These are phyloP conservation scores for Trachelus troglodyta DNA, from an alignment of 2,888 invertebrate species.

Conservation along the genomic window DNA sequence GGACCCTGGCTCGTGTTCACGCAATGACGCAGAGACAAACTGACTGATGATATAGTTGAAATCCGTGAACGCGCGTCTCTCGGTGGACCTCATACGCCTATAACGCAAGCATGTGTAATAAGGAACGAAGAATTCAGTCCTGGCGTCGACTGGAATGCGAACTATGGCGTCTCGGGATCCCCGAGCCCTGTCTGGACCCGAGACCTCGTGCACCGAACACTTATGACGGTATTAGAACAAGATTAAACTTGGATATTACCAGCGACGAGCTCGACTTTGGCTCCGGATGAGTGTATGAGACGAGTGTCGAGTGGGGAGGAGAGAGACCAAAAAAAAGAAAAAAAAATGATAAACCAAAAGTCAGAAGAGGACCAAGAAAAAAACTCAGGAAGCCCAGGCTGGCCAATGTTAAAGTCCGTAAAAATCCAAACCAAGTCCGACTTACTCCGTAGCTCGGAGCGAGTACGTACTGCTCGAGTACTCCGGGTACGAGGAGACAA, in stretches of 20 bases:
- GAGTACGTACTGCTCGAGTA: not conserved
- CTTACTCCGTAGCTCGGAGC: no score
- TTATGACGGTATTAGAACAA: slow-evolving; percentile 10
- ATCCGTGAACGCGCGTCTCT: slow-evolving; percentile 24
- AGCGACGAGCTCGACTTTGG: not conserved
- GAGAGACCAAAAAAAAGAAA: not conserved
- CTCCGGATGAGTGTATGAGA: not conserved
- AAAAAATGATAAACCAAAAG: not conserved
- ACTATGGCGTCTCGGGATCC: slow-evolving; percentile 37
- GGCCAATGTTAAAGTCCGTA: no score
- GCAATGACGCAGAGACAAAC: slow-evolving; percentile 9
- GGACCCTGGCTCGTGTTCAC: not conserved
- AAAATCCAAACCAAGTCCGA: no score
- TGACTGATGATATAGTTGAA: slow-evolving; percentile 41
- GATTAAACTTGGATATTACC: slow-evolving; percentile 20
- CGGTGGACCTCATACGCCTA: not conserved
- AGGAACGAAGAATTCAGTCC: slow-evolving; percentile 40
- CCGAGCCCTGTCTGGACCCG: slow-evolving; percentile 16
- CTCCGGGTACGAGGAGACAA: slow-evolving; percentile 22
- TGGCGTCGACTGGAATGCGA: slow-evolving; percentile 52
- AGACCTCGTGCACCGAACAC: slow-evolving; percentile 6
- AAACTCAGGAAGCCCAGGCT: no score
- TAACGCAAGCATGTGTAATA: slow-evolving; percentile 46
- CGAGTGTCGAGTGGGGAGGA: not conserved
- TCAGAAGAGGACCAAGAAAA: not conserved